Percentiles rank a stretch among this genome's conserved stretches.
phyloP scores from a whole-genome alignment of 1,140 invertebrate genomes.

The Tetraneura akinire region DNA sequence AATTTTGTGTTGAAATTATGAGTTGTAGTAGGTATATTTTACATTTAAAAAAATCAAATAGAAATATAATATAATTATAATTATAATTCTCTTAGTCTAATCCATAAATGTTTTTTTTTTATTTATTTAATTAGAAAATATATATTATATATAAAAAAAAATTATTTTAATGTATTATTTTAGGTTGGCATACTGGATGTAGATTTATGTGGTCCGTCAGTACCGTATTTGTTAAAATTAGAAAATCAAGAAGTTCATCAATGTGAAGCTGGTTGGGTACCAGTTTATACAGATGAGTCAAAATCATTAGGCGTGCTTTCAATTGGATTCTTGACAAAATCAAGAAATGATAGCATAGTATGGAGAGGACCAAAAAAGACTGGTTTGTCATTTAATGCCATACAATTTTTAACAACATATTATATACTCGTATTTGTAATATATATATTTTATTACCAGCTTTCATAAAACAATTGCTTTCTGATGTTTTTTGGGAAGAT shows the following conservation, averaged over 20 bases:
- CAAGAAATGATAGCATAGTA: slow-evolving; percentile 85
- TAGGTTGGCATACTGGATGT: slow-evolving; percentile 92
- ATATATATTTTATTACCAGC: slow-evolving; percentile 58
- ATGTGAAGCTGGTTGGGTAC: slow-evolving; percentile 97
- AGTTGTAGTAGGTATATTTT: no score
- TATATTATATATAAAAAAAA: no score
- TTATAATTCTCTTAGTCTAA: no score
- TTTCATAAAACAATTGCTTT: slow-evolving; percentile 94
- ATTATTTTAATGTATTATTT: background rate
- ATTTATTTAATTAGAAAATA: no score
- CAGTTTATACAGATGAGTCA: slow-evolving; percentile 82
- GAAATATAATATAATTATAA: no score
- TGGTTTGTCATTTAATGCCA: slow-evolving; percentile 60
- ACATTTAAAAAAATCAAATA: no score
- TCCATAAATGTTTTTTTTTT: no score
- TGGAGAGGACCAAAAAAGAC: slow-evolving; percentile 97
- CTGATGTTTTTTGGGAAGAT: slow-evolving; percentile 89
- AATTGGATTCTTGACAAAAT: slow-evolving; percentile 87
- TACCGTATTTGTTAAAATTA: slow-evolving; percentile 82
- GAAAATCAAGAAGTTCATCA: slow-evolving; percentile 83
- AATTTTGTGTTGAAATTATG: no score
- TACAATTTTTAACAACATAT: background rate
- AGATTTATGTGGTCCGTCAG: slow-evolving; percentile 93
- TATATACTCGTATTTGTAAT: background rate
- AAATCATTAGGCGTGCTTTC: slow-evolving; percentile 91